A percentile compares a stretch with the other conserved stretches of the same genome.
Evolutionary conservation across 2,113 vertebrate species (phyloP).

Genomic region (Ptilonorhynchus violaceus): DNA sequence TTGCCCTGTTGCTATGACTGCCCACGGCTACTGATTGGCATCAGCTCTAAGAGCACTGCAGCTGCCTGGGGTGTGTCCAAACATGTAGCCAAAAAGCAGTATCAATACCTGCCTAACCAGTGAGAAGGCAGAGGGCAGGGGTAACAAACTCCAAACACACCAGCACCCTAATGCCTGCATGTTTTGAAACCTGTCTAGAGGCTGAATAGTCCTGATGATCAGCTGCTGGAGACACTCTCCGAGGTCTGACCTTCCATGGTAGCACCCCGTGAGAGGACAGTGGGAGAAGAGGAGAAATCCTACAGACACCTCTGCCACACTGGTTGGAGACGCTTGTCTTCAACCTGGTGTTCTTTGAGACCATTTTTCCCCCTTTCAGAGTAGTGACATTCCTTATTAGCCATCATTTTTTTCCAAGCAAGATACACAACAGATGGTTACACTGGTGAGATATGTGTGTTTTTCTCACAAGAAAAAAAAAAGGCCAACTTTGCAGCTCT

Average conservation of each 20-base stretch:
- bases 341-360: not conserved
- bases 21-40: not conserved
- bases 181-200: not conserved
- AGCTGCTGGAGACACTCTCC: not conserved
- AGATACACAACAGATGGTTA: not conserved
- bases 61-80: not conserved
- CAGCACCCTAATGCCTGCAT: not conserved
- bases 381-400: not conserved
- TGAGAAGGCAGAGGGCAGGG: not conserved
- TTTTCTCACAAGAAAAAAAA: not conserved
- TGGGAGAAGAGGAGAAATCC: not conserved
- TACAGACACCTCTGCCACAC: not conserved
- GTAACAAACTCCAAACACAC: not conserved
- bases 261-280: not conserved
- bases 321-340: not conserved
- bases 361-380: not conserved
- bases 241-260: not conserved
- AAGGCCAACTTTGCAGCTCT: conserved; percentile 8
- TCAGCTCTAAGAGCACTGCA: fast-evolving
- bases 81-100: fast-evolving
- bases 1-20: not conserved
- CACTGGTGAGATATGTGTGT: not conserved
- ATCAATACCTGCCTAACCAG: not conserved
- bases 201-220: fast-evolving
- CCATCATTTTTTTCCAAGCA: not conserved